Evolutionary conservation across 2,888 invertebrate genomes (phyloP), one percentile per base, ranked within the genome.

Genomic region (Ophion costatus): DNA sequence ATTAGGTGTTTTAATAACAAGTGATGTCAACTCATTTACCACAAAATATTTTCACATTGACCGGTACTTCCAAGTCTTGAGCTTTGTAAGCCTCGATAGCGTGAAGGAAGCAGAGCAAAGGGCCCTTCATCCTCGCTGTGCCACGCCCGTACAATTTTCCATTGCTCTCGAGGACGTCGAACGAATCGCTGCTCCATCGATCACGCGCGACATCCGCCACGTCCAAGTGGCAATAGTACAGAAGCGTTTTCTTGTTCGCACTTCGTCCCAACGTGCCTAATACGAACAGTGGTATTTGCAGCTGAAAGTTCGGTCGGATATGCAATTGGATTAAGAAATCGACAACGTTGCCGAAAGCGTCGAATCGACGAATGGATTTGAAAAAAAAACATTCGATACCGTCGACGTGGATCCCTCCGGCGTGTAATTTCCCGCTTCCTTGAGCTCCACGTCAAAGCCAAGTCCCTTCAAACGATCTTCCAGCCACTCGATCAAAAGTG

Each of bases 1-100:
- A 29, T 29, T 29, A 29, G 29, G 29, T 29, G 4, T 29, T 29
- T 29, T 29, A n/a, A 5, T 61, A 24, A 17, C 59, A 22, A 45
- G 63, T 57, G 7, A 64, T 66, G 17, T 78, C 51, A 11, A 51
- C 33, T 67, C 33, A 9, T 79, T 86, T 79, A 90, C 90, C 90
- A 66, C 89, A 89, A 45, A 94, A 91, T 80, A 94, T 94, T 88
- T 94, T 94, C 4, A 94, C 86, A 86, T 94, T 94, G 1, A 94
- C 93, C 0, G 94, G 94, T 2, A 94, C 22, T 11, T 91, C 90
- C 11, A 93, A 89, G 9, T 91, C 89, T 2, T 90, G 87, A 11
- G 89, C 82, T 78, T 92, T 91, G 83, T 94, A 94, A 5, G 92
- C 92, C 81, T 93, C 89, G 14, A 94, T 89, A 0, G 92, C 93